Evolutionary conservation across 2,888 invertebrate species (phyloP).

Genomic region (Andrena fulva): DNA sequence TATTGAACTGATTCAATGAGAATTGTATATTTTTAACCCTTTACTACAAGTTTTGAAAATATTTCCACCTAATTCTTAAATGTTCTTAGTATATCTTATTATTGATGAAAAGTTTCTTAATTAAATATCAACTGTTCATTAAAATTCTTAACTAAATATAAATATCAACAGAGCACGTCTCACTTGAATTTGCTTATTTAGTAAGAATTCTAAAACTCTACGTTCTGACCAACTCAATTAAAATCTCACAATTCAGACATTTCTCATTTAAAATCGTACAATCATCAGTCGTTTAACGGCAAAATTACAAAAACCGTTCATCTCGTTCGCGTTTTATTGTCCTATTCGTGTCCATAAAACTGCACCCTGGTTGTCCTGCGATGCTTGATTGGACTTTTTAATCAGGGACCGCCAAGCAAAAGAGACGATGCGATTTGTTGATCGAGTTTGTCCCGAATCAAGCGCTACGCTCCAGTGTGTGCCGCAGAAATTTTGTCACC

Average conservation of each 20-base stretch:
- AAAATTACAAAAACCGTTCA: not conserved
- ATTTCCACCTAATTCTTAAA: no score
- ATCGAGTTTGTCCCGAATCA: not conserved
- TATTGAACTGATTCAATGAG: no score
- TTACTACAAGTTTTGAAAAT: no score
- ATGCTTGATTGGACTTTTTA: slow-evolving; percentile 3
- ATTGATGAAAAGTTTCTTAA: no score
- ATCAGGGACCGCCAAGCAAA: not conserved
- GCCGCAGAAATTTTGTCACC: not conserved
- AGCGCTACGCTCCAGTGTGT: not conserved
- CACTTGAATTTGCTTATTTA: not conserved
- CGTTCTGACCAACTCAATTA: not conserved
- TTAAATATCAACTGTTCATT: no score
- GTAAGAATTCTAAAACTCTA: not conserved
- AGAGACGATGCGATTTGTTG: not conserved
- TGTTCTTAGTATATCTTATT: no score
- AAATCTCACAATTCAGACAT: not conserved
- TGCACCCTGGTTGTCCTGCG: not conserved
- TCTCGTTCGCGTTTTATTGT: no score
- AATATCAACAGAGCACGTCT: not conserved
- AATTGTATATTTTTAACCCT: no score
- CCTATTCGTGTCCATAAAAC: not conserved
- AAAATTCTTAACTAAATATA: not conserved
- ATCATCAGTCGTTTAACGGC: not conserved
- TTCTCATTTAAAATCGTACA: not conserved